phyloP scores from a whole-genome alignment of 2,113 vertebrate genomes.

The Misgurnus mizolepis region DNA sequence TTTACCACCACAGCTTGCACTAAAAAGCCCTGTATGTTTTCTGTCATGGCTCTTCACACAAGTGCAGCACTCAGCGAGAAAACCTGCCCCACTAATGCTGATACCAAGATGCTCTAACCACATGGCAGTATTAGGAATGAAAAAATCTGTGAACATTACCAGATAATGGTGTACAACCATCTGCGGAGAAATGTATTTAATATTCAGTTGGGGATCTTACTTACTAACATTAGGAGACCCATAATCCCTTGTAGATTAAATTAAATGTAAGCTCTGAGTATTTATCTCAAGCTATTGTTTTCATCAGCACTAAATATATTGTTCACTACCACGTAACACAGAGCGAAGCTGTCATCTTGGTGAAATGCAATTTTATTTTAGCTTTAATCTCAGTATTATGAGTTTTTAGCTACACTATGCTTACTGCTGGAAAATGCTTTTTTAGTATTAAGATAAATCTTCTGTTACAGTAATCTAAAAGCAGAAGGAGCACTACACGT shows the following conservation, averaged over 20 bases:
- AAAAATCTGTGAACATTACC: constrained; percentile 72
- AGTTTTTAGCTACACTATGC: constrained; percentile 74
- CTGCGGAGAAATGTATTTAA: constrained; percentile 74
- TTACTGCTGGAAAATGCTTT: constrained; percentile 70
- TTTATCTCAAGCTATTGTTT: constrained; percentile 76
- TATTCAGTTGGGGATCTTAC: constrained; percentile 66
- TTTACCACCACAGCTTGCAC: constrained; percentile 35
- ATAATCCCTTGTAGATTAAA: constrained; percentile 78
- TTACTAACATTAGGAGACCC: constrained; percentile 67
- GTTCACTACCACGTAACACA: constrained; percentile 60
- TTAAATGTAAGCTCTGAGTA: constrained; percentile 72
- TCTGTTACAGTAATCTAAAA: constrained; percentile 66
- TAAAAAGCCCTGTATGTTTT: constrained; percentile 39
- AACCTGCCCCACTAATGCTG: constrained; percentile 48
- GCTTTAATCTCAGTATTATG: constrained; percentile 74
- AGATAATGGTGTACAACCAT: constrained; percentile 63
- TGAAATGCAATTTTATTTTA: constrained; percentile 66
- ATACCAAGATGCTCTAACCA: constrained; percentile 57
- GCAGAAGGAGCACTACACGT: constrained; percentile 69
- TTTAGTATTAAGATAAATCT: constrained; percentile 72
- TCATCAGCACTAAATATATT: constrained; percentile 71
- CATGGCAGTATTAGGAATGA: constrained; percentile 69
- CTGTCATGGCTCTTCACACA: constrained; percentile 61
- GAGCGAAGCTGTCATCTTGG: constrained; percentile 56
- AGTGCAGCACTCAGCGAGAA: constrained; percentile 58